Percentiles rank a stretch among this genome's conserved stretches.
Conservation (phyloP, 2,113 vertebrate genomes). For the Numenius arquata region DNA sequence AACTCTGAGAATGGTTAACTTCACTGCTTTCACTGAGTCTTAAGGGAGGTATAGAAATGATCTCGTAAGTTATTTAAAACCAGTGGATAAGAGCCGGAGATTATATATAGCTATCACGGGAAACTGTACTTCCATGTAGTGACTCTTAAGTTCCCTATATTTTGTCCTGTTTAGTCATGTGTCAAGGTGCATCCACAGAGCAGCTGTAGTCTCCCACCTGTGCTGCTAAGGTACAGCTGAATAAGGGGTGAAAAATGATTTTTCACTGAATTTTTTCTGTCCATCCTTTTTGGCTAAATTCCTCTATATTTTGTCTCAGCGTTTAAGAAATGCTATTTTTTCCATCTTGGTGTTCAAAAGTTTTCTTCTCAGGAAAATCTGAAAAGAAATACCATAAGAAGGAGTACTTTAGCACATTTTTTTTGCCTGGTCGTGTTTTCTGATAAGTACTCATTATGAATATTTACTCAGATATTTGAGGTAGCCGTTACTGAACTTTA, state of each 20-base stretch:
- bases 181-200: neutral
- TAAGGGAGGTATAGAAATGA: neutral
- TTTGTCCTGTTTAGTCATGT: neutral
- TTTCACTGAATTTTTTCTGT: neutral
- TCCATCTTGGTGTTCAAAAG: neutral
- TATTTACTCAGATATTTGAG: neutral
- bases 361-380: neutral
- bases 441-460: neutral
- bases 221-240: neutral
- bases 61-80: conserved; percentile 15
- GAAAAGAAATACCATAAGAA: neutral
- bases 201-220: neutral
- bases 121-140: neutral
- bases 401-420: neutral
- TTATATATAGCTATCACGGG: neutral
- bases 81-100: neutral
- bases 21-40: neutral
- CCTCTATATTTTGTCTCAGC: neutral
- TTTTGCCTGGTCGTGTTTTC: neutral
- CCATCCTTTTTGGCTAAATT: neutral
- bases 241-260: neutral
- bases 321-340: neutral
- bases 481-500: neutral
- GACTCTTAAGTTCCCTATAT: neutral
- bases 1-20: neutral